Evolutionary conservation across 2,797 vertebrate species (phyloP), one percentile per base, ranked within the genome.

Genomic region (Danio albolineatus): DNA sequence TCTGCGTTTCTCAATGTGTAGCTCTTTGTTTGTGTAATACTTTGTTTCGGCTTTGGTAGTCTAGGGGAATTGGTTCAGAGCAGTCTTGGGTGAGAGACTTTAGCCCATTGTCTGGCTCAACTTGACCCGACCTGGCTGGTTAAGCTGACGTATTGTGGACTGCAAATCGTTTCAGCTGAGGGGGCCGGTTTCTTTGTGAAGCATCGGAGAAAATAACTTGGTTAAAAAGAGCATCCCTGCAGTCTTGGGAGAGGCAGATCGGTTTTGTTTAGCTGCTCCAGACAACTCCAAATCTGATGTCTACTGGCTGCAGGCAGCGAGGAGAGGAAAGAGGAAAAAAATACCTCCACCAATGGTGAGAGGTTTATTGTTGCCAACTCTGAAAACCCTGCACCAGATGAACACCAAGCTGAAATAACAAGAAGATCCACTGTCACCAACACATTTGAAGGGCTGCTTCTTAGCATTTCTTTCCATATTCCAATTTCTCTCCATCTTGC

Each of bases 81-180:
- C 65, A 73, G 75, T 85, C 79, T 89, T 92, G 92, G 91, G 89
- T 92, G 90, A 93, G 90, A 93, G 92, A 91, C 93, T 92, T 92
- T 93, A 94, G 92, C 92, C 93, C 83, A 93, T 95, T 95, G 94
- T 95, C 91, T 91, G 90, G 92, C 89, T 94, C 93, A 94, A 95
- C 93, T 94, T 95, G 94, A 94, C 93, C 94, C 93, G 94, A 94
- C 94, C 94, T 93, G 88, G 92, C 94, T 94, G 93, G 93, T 95
- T 94, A 95, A 94, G 94, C 94, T 94, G 92, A 91, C 84, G 90
- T 92, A 94, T 95, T 95, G 94, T 93, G 91, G 91, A 87, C 92
- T 91, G 93, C 93, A 94, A 93, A 93, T 94, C 90, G 92, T 93
- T 93, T 93, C 93, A 92, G 91, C 92, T 86, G 90, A 91, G 93